Evolutionary conservation across 2,888 invertebrate genomes (phyloP), one percentile per base, ranked within the genome.

Genomic region (Caenorhabditis sulstoni): DNA sequence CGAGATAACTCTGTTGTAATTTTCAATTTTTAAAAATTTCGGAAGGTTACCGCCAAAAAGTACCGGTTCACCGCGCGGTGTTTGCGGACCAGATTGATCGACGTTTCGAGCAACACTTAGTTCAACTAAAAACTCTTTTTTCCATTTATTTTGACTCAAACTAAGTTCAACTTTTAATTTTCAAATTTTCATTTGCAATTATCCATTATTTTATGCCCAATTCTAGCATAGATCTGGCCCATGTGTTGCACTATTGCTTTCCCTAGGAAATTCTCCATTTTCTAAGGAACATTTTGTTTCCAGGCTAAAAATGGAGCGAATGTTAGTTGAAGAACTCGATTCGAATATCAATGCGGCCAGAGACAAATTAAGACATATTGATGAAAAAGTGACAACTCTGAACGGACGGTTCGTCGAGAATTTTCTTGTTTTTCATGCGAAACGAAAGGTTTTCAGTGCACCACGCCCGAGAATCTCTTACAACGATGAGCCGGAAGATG

Each of bases 301-400:
- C 23, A 14, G 18, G 11, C 16, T 12, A 35, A 16, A 47, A 47
- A 47, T 79, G 79, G 61, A 73, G 35, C 37, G 39, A 20, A 64
- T 78, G 44, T 1, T 58, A n/a, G 71, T 68, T 16, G 79, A 73
- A 64, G 73, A 79, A 1, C 67, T 79, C 23, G 66, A 73, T 4
- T 58, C 50, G n/a, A 70, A 79, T 39, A 79, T 79, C 1, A 66
- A 39, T 29, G 68, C 58, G 0, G 74, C 59, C 3, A 47, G 61
- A 41, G 61, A 70, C 45, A 79, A 75, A 18, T n/a, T 79, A 35
- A 52, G 58, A 18, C 62, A 39, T 18, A 65, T 74, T 18, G 79
- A 79, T 29, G 79, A 75, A 1, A 52, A 79, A 52, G 65, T 79
- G 8, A 61, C 58, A 0, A 58, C 74, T 11, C 41, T 79, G 14